phyloP scores from a whole-genome alignment of 2,888 invertebrate species.

The Noctua pronuba region DNA sequence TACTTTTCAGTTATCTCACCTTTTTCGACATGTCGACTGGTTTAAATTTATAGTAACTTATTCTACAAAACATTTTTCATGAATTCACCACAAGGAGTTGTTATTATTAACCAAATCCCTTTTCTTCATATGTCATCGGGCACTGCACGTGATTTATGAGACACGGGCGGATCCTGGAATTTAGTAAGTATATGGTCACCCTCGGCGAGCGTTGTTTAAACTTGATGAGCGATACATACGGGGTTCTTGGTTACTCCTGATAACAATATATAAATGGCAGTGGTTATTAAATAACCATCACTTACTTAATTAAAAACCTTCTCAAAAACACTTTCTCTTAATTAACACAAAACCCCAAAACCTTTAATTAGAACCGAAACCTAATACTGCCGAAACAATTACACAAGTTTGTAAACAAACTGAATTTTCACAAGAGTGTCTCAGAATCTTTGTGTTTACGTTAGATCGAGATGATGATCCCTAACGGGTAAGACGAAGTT shows the following conservation, averaged over 20 bases:
- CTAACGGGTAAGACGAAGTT: slow-evolving; percentile 14
- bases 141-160: not conserved
- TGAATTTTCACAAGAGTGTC: slow-evolving; percentile 41
- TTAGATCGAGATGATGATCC: slow-evolving; percentile 38
- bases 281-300: slow-evolving; percentile 4
- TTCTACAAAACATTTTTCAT: not conserved
- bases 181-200: too few species aligned
- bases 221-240: not conserved
- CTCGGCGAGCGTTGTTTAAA: not conserved
- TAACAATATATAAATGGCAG: not conserved
- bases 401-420: slow-evolving; percentile 50
- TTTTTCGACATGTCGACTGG: too few species aligned
- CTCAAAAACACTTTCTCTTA: slow-evolving; percentile 28
- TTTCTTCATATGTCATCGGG: not conserved
- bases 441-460: slow-evolving; percentile 45
- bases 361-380: slow-evolving; percentile 46
- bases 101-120: not conserved
- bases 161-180: not conserved
- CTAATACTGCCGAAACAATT: slow-evolving; percentile 54
- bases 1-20: too few species aligned
- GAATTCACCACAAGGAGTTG: not conserved
- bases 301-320: slow-evolving; percentile 6
- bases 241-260: not conserved
- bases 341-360: slow-evolving; percentile 34
- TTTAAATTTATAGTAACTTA: too few species aligned